These are phyloP conservation scores for Zoanthus gigantus DNA, from an alignment of 92 coral and sea anemone species.

Conservation along the genomic window DNA sequence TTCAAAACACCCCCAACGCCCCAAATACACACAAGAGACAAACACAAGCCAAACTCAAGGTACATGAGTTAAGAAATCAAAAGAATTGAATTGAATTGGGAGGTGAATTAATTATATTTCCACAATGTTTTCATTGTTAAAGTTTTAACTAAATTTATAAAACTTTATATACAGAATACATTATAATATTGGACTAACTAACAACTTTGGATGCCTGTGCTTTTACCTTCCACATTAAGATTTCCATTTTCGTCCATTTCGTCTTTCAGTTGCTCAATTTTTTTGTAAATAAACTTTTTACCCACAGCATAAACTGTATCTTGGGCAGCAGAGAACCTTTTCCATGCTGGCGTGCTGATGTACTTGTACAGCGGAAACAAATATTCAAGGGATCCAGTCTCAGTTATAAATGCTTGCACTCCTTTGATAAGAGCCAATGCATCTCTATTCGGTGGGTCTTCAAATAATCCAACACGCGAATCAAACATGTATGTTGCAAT, in stretches of 20 bases:
- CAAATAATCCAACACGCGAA: constrained; percentile 27
- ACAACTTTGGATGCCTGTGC: too few species aligned
- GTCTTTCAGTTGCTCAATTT: neutral
- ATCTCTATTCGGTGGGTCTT: constrained; percentile 26
- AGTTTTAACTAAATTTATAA: too few species aligned
- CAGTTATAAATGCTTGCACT: constrained; percentile 22
- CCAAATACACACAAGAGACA: too few species aligned
- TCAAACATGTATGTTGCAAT: constrained; percentile 31
- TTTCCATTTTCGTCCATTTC: constrained; percentile 34
- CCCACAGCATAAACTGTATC: constrained; percentile 12
- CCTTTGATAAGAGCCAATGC: constrained; percentile 22
- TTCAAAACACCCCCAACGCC: too few species aligned
- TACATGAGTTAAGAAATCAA: too few species aligned
- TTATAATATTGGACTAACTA: neutral
- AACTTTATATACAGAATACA: neutral
- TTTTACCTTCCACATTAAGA: constrained; percentile 10
- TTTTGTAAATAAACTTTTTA: constrained; percentile 7
- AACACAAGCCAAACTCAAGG: too few species aligned
- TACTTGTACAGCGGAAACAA: constrained; percentile 30
- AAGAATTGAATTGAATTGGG: too few species aligned
- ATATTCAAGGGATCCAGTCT: constrained; percentile 17
- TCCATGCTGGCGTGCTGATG: constrained; percentile 29
- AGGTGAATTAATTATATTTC: too few species aligned
- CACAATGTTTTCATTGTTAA: too few species aligned
- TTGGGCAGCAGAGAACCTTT: constrained; percentile 24